These are phyloP conservation scores for Drosophila truncata DNA, from an alignment of 1,140 invertebrate genomes.

Conservation along the genomic window DNA sequence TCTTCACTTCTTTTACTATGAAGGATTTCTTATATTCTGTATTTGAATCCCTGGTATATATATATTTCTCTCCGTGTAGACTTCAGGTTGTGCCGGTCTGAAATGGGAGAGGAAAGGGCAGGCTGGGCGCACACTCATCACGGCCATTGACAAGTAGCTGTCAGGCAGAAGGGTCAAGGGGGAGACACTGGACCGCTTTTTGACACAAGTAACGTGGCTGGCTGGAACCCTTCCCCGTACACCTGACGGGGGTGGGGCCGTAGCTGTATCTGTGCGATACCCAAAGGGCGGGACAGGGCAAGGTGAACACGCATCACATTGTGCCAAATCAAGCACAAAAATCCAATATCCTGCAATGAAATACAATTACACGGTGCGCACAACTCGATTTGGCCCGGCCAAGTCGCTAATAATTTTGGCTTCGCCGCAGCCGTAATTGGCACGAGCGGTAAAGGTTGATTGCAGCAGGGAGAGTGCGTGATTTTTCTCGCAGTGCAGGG, in stretches of 20 bases:
- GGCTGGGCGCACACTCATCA: conserved; percentile 63
- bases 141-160: conserved; percentile 79
- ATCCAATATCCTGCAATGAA: conserved; percentile 80
- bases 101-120: not conserved
- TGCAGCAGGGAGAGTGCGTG: not conserved
- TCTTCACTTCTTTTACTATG: not conserved
- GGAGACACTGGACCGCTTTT: conserved; percentile 63
- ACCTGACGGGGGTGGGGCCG: conserved; percentile 13
- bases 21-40: not conserved
- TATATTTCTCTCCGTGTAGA: conserved; percentile 2
- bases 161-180: conserved; percentile 58
- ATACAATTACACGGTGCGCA: conserved; percentile 72
- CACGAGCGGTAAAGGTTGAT: not conserved
- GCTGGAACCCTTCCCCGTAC: conserved; percentile 43
- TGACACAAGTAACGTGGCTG: conserved; percentile 58
- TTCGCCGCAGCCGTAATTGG: conserved; percentile 44
- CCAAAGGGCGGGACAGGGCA: not conserved
- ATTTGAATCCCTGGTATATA: not conserved
- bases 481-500: conserved; percentile 58
- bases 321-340: conserved; percentile 79
- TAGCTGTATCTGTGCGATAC: not conserved
- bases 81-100: conserved; percentile 4
- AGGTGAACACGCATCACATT: conserved; percentile 54
- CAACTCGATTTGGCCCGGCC: conserved; percentile 26
- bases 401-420: conserved; percentile 24